Conservation (phyloP, 2,888 invertebrate species). For the Ischnus inquisitorius region DNA sequence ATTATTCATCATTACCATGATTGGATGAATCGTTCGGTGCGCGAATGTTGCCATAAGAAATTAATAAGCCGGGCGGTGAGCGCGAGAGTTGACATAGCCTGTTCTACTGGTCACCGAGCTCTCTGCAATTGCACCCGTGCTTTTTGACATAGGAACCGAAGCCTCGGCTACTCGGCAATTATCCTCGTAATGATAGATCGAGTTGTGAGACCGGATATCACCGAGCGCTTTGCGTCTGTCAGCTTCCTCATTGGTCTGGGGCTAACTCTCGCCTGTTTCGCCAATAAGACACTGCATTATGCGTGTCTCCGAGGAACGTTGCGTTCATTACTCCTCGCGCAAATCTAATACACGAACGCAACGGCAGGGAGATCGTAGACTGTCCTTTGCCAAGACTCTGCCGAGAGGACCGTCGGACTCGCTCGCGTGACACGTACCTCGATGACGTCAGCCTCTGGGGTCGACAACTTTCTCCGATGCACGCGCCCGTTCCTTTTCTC, state of each 20-base stretch:
- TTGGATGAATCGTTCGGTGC: background rate
- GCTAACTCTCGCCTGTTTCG: background rate
- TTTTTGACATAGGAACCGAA: slow-evolving; percentile 55
- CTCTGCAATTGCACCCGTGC: background rate
- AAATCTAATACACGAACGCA: background rate
- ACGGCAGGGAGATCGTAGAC: background rate
- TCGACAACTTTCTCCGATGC: slow-evolving; percentile 64
- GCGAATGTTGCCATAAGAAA: too few relatives aligned
- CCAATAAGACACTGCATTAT: background rate
- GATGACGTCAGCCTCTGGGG: slow-evolving; percentile 57
- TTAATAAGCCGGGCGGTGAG: background rate
- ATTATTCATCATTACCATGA: background rate
- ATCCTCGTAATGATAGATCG: slow-evolving; percentile 75
- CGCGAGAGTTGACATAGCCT: background rate
- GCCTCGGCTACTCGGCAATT: slow-evolving; percentile 73
- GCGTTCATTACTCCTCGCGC: slow-evolving; percentile 4
- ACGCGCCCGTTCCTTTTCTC: slow-evolving; percentile 29
- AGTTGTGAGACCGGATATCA: slow-evolving; percentile 52
- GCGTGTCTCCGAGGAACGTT: slow-evolving; percentile 1
- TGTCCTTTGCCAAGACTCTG: slow-evolving; percentile 1
- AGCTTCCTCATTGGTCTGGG: slow-evolving; percentile 65
- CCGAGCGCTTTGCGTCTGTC: slow-evolving; percentile 72
- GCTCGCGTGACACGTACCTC: slow-evolving; percentile 2
- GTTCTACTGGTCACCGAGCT: background rate
- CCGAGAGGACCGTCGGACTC: slow-evolving; percentile 5